These are phyloP conservation scores for Neopipo cinnamomea DNA, from an alignment of 2,113 vertebrate species.

Conservation along the genomic window DNA sequence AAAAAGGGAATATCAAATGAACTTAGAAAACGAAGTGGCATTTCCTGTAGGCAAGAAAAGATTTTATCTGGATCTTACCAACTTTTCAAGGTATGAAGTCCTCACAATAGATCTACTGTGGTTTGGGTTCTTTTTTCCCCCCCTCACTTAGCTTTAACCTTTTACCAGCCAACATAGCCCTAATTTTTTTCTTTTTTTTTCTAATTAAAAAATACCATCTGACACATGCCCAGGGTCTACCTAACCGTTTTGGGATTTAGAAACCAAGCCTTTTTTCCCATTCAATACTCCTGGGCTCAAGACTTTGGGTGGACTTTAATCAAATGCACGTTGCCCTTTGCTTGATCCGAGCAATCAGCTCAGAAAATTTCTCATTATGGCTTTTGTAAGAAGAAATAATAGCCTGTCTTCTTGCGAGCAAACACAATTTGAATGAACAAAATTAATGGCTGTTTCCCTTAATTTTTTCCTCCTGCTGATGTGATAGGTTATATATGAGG, in stretches of 20 bases:
- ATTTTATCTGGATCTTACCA: not conserved
- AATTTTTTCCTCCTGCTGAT: constrained; percentile 18
- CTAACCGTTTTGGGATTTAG: not conserved
- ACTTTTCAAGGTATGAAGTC: not conserved
- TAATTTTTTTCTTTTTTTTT: too few relatives aligned
- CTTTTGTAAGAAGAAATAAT: constrained; percentile 62
- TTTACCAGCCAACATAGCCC: not conserved
- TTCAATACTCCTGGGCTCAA: not conserved
- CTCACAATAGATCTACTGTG: not conserved
- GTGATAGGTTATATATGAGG: constrained; percentile 16
- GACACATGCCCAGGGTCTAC: not conserved
- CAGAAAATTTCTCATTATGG: constrained; percentile 68
- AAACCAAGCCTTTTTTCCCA: not conserved
- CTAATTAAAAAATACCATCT: not conserved
- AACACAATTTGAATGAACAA: constrained; percentile 57
- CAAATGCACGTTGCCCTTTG: constrained; percentile 43
- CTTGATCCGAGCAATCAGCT: constrained; percentile 59
- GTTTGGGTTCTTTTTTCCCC: not conserved
- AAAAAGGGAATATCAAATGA: not conserved
- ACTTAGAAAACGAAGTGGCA: not conserved
- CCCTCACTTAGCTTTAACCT: not conserved
- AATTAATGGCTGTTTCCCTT: constrained; percentile 48
- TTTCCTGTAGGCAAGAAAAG: not conserved
- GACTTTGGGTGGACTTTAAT: constrained; percentile 50
- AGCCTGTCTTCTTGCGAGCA: constrained; percentile 47